phyloP scores from a whole-genome alignment of 2,113 vertebrate species.

The Elachura formosa region DNA sequence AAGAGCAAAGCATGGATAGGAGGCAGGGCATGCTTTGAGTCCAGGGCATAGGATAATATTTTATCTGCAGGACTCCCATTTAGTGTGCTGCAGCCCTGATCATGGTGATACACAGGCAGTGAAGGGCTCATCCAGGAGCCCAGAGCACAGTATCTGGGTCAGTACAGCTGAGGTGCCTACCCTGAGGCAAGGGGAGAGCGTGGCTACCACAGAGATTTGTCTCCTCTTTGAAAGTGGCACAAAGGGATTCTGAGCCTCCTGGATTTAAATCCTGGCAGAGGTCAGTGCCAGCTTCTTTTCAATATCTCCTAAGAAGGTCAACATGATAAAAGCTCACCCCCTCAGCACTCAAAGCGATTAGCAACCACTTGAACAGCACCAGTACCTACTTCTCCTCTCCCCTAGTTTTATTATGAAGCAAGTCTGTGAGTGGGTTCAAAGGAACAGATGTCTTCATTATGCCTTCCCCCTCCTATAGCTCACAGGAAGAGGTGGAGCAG shows the following conservation, averaged over 20 bases:
- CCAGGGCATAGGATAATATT: not conserved
- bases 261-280: constrained; percentile 38
- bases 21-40: not conserved
- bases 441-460: constrained; percentile 62
- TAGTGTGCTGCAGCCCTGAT: not conserved
- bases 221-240: not conserved
- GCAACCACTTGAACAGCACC: not conserved
- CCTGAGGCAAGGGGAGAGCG: not conserved
- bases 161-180: not conserved
- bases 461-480: not conserved
- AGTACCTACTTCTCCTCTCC: not conserved
- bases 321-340: constrained; percentile 18
- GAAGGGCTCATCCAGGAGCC: not conserved
- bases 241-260: constrained; percentile 1
- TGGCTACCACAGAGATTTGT: not conserved
- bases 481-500: constrained; percentile 26
- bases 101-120: not conserved
- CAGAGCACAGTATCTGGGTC: not conserved
- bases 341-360: constrained; percentile 3
- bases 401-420: not conserved
- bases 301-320: constrained; percentile 24
- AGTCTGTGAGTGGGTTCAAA: constrained; percentile 30
- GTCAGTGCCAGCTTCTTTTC: constrained; percentile 44
- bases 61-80: not conserved
- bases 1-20: not conserved